phyloP scores from a whole-genome alignment of 1,140 invertebrate genomes.

The Plodia interpunctella region DNA sequence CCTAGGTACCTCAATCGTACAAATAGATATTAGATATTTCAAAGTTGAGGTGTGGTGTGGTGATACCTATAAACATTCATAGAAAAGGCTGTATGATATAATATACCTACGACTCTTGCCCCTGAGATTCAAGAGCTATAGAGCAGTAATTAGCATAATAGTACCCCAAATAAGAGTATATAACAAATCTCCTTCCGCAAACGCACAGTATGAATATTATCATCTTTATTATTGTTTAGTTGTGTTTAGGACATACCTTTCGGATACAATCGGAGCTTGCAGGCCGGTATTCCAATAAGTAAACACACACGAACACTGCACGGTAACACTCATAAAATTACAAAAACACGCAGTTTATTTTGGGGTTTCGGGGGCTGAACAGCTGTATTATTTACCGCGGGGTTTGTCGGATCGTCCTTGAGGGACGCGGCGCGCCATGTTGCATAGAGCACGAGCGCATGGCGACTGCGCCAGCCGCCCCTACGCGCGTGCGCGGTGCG shows the following conservation, averaged over 20 bases:
- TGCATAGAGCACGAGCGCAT: constrained; percentile 64
- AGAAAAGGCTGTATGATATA: too few species aligned
- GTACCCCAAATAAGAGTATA: too few species aligned
- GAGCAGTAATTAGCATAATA: too few species aligned
- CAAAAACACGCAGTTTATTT: constrained; percentile 13
- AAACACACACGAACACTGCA: constrained; percentile 36
- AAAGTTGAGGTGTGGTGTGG: too few species aligned
- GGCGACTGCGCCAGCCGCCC: constrained; percentile 70
- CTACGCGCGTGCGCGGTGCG: constrained; percentile 58
- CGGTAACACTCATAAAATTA: constrained; percentile 33
- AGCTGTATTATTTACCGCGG: constrained; percentile 50
- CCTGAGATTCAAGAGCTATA: too few species aligned
- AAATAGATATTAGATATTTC: too few species aligned
- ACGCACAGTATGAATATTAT: neutral
- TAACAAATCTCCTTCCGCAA: neutral
- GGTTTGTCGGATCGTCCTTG: constrained; percentile 62
- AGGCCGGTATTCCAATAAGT: constrained; percentile 53
- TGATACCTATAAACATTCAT: too few species aligned
- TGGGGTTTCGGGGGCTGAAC: constrained; percentile 22
- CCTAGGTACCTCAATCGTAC: too few species aligned
- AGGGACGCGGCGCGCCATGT: constrained; percentile 60
- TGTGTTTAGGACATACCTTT: constrained; percentile 56
- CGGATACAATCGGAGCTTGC: constrained; percentile 43
- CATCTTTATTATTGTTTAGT: constrained; percentile 38
- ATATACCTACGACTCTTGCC: too few species aligned